Evolutionary conservation across 2,888 invertebrate genomes (phyloP).

Genomic region (Lordiphosa andalusiaca): DNA sequence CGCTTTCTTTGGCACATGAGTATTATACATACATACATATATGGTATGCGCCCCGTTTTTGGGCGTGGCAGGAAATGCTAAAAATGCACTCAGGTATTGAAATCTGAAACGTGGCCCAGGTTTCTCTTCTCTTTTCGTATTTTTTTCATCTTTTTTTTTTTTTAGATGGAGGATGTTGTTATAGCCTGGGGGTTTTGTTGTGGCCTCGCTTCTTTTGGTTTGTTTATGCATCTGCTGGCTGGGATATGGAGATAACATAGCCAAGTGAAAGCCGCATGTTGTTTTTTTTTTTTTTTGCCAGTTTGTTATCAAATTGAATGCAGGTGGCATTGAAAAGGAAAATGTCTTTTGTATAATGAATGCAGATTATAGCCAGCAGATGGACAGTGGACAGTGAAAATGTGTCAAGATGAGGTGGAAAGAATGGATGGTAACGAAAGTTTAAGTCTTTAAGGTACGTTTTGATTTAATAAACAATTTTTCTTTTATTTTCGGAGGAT

Average conservation of each 20-base stretch:
- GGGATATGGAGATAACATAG: slow-evolving; percentile 5
- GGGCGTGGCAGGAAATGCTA: slow-evolving; percentile 57
- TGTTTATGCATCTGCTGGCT: slow-evolving; percentile 55
- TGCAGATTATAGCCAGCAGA: background rate
- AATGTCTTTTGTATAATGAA: slow-evolving; percentile 2
- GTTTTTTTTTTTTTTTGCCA: slow-evolving; percentile 2
- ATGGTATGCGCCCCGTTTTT: slow-evolving; percentile 7
- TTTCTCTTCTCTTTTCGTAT: background rate
- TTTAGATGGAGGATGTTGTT: slow-evolving; percentile 7
- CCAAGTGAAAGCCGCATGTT: slow-evolving; percentile 1
- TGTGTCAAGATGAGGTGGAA: slow-evolving; percentile 1
- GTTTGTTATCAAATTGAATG: slow-evolving; percentile 10
- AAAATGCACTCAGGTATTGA: slow-evolving; percentile 66
- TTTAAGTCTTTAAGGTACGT: background rate
- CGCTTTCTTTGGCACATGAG: slow-evolving; percentile 36
- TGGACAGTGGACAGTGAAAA: background rate
- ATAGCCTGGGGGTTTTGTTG: slow-evolving; percentile 14
- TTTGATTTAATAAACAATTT: no score
- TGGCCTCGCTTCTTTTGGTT: slow-evolving; percentile 33
- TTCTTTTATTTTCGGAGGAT: no score
- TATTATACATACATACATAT: slow-evolving; percentile 35
- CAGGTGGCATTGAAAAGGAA: slow-evolving; percentile 10
- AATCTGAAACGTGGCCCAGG: slow-evolving; percentile 36
- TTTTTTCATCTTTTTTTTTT: background rate
- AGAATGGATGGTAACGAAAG: background rate